These are phyloP conservation scores for Proteles cristata DNA, from an alignment of 2,113 vertebrate species.

Conservation along the genomic window DNA sequence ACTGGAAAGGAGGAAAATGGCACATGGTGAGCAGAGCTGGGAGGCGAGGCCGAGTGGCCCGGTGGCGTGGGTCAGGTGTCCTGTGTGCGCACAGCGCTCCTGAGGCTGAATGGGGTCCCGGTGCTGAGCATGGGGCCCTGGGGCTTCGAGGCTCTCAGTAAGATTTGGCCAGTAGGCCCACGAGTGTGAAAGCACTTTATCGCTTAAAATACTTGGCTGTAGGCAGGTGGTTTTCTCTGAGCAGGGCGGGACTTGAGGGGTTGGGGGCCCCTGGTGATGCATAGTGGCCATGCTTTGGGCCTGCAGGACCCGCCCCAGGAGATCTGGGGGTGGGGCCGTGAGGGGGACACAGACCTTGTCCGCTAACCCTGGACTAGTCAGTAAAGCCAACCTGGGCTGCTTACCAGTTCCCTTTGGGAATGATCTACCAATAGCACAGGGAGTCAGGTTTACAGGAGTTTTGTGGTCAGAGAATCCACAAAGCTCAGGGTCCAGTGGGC, in stretches of 20 bases:
- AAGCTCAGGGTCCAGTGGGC: neutral
- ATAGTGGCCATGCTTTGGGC: neutral
- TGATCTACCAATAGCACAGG: rapidly evolving
- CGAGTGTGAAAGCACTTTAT: no score
- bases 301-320: neutral
- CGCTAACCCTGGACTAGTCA: neutral
- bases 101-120: neutral
- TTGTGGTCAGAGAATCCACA: neutral
- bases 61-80: neutral
- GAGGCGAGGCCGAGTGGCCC: neutral
- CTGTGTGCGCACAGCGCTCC: rapidly evolving
- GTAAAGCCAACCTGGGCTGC: no score
- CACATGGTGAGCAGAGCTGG: rapidly evolving
- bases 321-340: rapidly evolving
- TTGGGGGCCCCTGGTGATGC: neutral
- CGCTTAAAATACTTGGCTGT: neutral
- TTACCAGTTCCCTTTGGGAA: neutral
- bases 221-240: neutral
- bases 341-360: rapidly evolving
- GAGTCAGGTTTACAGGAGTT: neutral
- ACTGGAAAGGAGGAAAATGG: neutral
- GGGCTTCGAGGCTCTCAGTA: no score
- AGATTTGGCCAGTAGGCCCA: neutral
- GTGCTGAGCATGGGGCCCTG: rapidly evolving
- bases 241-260: neutral